Evolutionary conservation across 2,888 invertebrate species (phyloP).

Genomic region (Anaspis maculata): DNA sequence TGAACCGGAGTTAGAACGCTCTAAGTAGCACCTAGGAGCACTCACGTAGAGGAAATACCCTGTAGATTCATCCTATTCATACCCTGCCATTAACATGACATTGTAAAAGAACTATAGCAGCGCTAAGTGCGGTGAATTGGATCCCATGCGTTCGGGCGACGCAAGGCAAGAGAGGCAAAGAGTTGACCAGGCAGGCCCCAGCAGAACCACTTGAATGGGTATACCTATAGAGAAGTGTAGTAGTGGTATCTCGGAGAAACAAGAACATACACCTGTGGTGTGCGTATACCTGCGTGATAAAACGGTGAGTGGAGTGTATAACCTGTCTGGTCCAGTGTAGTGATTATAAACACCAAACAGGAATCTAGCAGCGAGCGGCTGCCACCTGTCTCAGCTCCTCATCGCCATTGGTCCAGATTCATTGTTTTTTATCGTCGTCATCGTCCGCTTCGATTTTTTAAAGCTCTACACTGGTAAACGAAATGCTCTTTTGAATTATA

Average conservation of each 20-base stretch:
- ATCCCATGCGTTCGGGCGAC: background rate
- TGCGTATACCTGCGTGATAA: slow-evolving; percentile 4
- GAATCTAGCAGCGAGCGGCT: slow-evolving; percentile 37
- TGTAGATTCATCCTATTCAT: no score
- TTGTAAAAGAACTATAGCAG: slow-evolving; percentile 7
- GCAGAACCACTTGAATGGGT: slow-evolving; percentile 8
- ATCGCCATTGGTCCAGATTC: slow-evolving; percentile 38
- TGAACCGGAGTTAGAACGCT: no score
- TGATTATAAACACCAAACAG: slow-evolving; percentile 36
- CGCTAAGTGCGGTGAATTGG: background rate
- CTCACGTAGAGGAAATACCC: no score
- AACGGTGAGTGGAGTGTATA: slow-evolving; percentile 10
- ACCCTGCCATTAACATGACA: slow-evolving; percentile 11
- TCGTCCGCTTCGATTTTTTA: slow-evolving; percentile 24
- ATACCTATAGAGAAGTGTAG: slow-evolving; percentile 12
- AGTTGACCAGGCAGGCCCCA: slow-evolving; percentile 3
- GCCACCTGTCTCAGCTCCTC: slow-evolving; percentile 39
- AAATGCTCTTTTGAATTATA: slow-evolving; percentile 5
- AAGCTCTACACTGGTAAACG: slow-evolving; percentile 24
- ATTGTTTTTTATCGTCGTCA: slow-evolving; percentile 31
- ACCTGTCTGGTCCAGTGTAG: slow-evolving; percentile 27
- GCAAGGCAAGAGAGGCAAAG: slow-evolving; percentile 4
- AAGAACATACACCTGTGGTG: no score
- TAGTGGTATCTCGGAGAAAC: no score
- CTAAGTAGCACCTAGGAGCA: no score